Percentiles rank a stretch among this genome's conserved stretches.
Evolutionary conservation across 2,888 invertebrate genomes (phyloP).

Genomic region (Criorhina ranunculi): DNA sequence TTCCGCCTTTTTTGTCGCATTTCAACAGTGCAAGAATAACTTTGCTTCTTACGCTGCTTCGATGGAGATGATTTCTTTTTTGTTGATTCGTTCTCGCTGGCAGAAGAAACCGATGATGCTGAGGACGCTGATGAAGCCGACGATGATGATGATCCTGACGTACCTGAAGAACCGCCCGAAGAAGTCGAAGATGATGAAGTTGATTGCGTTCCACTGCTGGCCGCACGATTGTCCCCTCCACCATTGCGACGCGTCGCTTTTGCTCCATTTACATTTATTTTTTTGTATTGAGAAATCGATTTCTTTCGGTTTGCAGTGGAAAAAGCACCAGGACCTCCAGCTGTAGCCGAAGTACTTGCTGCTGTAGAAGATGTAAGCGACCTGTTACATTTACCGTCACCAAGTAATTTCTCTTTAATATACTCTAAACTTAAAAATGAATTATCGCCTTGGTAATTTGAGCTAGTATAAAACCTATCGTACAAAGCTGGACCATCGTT

Average conservation of each 20-base stretch:
- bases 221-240: conserved; percentile 62
- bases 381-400: conserved; percentile 70
- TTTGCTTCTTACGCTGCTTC: conserved; percentile 80
- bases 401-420: conserved; percentile 81
- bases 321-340: conserved; percentile 57
- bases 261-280: conserved; percentile 83
- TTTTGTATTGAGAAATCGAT: conserved; percentile 81
- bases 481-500: conserved; percentile 96
- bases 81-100: conserved; percentile 70
- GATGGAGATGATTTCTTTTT: conserved; percentile 65
- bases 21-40: conserved; percentile 80
- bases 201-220: conserved; percentile 80
- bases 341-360: conserved; percentile 48
- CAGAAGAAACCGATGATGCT: conserved; percentile 77
- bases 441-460: conserved; percentile 74
- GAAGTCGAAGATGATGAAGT: conserved; percentile 78
- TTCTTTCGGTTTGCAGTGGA: conserved; percentile 55
- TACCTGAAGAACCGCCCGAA: conserved; percentile 79
- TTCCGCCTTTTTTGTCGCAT: conserved; percentile 80
- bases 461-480: conserved; percentile 91
- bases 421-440: conserved; percentile 81
- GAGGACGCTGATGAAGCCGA: conserved; percentile 73
- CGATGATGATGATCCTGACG: conserved; percentile 78
- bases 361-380: conserved; percentile 32
- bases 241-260: conserved; percentile 78